Evolutionary conservation across 2,797 vertebrate genomes (phyloP).

Genomic region (Loriculus beryllinus): DNA sequence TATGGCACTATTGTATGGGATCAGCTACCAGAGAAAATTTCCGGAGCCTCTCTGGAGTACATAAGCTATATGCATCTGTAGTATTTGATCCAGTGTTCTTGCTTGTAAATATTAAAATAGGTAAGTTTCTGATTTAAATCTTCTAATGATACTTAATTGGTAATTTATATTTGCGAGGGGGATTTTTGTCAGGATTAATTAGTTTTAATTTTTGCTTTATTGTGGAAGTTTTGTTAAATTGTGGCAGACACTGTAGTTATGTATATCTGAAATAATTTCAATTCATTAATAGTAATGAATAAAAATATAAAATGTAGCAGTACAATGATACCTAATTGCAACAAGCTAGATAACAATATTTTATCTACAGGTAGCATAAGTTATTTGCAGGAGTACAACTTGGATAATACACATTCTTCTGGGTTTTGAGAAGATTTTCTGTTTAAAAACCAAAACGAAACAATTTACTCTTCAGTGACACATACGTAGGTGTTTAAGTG

Average conservation of each 20-base stretch:
- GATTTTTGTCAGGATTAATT: neutral
- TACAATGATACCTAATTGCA: neutral
- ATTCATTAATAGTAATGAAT: neutral
- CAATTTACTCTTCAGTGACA: neutral
- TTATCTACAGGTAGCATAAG: neutral
- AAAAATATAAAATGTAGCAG: neutral
- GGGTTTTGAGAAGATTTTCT: neutral
- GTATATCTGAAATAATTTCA: neutral
- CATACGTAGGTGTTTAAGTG: neutral
- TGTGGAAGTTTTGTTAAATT: neutral
- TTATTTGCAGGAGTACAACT: neutral
- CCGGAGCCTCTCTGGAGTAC: neutral
- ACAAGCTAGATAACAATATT: neutral
- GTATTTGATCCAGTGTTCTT: neutral
- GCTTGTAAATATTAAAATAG: neutral
- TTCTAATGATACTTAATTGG: neutral
- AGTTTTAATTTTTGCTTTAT: neutral
- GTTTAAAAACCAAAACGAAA: no score
- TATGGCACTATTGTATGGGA: fast-evolving
- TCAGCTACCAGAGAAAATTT: no score
- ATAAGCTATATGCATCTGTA: neutral
- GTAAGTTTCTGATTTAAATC: neutral
- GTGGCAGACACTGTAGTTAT: neutral
- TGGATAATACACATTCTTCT: neutral
- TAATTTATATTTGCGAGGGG: neutral